phyloP scores from a whole-genome alignment of 1,140 invertebrate species.

The Drosophila navojoa region DNA sequence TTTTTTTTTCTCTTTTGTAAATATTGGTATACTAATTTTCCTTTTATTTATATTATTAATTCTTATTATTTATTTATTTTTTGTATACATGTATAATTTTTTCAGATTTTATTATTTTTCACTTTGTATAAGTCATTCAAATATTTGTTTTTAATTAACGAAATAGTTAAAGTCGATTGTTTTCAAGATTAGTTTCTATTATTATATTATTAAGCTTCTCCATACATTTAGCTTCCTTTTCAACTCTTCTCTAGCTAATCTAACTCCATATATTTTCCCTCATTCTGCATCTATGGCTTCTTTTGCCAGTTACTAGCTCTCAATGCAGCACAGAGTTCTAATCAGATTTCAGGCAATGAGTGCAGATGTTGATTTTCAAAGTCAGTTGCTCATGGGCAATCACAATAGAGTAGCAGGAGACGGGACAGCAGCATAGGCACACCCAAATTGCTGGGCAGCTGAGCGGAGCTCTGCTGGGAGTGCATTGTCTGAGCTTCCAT shows the following conservation, averaged over 20 bases:
- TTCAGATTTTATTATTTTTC: no score
- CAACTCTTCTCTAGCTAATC: no score
- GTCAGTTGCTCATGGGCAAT: background rate
- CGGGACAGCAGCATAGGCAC: background rate
- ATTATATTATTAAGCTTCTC: no score
- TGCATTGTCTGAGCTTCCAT: slow-evolving; percentile 6
- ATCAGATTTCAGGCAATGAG: slow-evolving; percentile 12
- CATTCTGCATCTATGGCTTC: background rate
- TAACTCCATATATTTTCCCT: no score
- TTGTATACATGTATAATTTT: no score
- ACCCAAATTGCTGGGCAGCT: background rate
- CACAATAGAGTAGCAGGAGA: background rate
- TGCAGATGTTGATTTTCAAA: background rate
- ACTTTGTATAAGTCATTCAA: no score
- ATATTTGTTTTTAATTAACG: no score
- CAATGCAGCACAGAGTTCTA: background rate
- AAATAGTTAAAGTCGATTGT: no score
- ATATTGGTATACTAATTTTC: no score
- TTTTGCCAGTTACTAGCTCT: background rate
- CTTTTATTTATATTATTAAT: no score
- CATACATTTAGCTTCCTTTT: background rate
- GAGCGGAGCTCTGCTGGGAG: background rate
- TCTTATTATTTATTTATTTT: no score
- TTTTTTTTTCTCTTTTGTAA: no score
- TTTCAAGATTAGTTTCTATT: background rate